These are phyloP conservation scores for Cataglyphis rosenhaueri DNA, from an alignment of 2,888 invertebrate species.

Conservation along the genomic window DNA sequence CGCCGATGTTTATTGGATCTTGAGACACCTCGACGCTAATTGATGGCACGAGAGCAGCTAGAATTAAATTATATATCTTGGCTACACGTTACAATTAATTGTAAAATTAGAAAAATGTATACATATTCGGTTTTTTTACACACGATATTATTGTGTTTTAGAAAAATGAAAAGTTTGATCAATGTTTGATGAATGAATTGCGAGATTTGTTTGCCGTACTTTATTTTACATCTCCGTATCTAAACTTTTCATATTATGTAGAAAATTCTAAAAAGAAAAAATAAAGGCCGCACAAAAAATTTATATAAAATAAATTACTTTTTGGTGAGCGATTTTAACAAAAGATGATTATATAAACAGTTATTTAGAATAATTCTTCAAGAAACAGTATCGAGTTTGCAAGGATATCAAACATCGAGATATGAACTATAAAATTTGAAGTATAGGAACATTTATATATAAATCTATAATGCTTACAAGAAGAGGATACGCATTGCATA, in stretches of 20 bases:
- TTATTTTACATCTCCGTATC: not conserved
- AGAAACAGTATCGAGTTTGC: not conserved
- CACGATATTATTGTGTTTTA: not conserved
- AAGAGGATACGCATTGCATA: slow-evolving; percentile 26
- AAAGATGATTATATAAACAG: not conserved
- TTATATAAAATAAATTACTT: not conserved
- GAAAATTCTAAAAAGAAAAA: not conserved
- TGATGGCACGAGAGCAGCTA: slow-evolving; percentile 77
- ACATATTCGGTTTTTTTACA: not conserved
- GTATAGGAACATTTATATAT: not conserved
- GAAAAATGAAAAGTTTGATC: not conserved
- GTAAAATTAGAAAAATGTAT: not conserved
- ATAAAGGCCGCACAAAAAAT: not conserved
- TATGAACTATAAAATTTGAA: slow-evolving; percentile 3
- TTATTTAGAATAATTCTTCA: not conserved
- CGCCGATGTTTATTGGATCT: slow-evolving; percentile 87
- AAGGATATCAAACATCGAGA: not conserved
- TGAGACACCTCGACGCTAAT: slow-evolving; percentile 83
- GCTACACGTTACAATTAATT: not conserved
- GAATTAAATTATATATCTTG: slow-evolving; percentile 45
- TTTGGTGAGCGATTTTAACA: not conserved
- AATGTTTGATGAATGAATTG: not conserved
- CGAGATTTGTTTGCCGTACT: not conserved
- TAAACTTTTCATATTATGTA: not conserved
- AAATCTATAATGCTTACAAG: slow-evolving; percentile 23